Evolutionary conservation across 2,888 invertebrate species (phyloP).

Genomic region (Tinea trinotella): DNA sequence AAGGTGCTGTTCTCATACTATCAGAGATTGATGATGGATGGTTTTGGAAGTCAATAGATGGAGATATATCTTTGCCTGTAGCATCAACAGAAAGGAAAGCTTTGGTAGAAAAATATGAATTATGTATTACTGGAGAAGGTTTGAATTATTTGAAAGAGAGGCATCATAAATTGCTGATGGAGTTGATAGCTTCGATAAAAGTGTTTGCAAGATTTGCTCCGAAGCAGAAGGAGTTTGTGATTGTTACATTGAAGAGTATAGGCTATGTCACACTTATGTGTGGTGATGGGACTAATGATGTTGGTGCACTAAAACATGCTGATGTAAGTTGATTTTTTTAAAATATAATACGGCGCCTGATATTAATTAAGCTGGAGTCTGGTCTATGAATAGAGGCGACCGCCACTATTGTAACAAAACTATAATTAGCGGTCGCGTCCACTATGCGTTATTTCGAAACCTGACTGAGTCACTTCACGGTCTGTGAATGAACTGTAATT

Average conservation of each 20-base stretch:
- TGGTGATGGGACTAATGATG: slow-evolving; percentile 99
- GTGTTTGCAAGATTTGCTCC: slow-evolving; percentile 98
- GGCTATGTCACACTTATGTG: slow-evolving; percentile 98
- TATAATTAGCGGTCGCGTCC: too few relatives aligned
- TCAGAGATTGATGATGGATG: slow-evolving; percentile 69
- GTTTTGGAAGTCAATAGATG: slow-evolving; percentile 86
- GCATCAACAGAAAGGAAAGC: slow-evolving; percentile 60
- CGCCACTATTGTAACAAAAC: too few relatives aligned
- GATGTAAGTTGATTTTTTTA: slow-evolving; percentile 78
- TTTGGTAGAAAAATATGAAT: slow-evolving; percentile 83
- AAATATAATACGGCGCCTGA: background rate
- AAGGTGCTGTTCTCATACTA: slow-evolving; percentile 77
- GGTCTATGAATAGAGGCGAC: too few relatives aligned
- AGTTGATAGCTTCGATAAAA: slow-evolving; percentile 87
- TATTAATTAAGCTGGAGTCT: too few relatives aligned
- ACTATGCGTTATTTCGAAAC: too few relatives aligned
- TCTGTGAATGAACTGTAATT: too few relatives aligned
- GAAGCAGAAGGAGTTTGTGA: slow-evolving; percentile 97
- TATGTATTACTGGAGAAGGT: slow-evolving; percentile 97
- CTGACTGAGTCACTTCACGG: too few relatives aligned
- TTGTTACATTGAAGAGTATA: slow-evolving; percentile 88
- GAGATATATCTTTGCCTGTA: slow-evolving; percentile 65
- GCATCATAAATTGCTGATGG: slow-evolving; percentile 74
- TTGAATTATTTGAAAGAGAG: slow-evolving; percentile 78
- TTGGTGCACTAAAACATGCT: slow-evolving; percentile 98